Percentiles rank a stretch among this genome's conserved stretches.
Evolutionary conservation across 1,140 invertebrate genomes (phyloP).

Genomic region (Pygmarrhopalites habei): DNA sequence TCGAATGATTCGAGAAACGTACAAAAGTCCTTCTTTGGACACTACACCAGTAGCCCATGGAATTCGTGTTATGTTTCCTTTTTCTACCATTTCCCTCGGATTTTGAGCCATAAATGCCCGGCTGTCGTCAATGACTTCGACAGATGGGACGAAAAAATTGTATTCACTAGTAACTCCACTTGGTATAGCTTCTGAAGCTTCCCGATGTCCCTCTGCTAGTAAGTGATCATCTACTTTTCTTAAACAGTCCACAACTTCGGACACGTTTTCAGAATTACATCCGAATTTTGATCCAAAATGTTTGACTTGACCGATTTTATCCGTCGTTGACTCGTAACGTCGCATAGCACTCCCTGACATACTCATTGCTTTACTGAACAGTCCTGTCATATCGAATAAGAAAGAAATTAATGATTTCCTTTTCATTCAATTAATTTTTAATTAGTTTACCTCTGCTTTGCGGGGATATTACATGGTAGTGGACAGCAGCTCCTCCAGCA

Average conservation of each 20-base stretch:
- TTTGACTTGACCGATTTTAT: constrained; percentile 41
- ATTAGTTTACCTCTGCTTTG: constrained; percentile 31
- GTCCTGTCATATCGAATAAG: not conserved
- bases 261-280: constrained; percentile 41
- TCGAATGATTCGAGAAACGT: constrained; percentile 3
- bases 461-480: constrained; percentile 37
- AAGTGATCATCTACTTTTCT: constrained; percentile 46
- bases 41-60: constrained; percentile 53
- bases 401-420: not conserved
- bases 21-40: constrained; percentile 18
- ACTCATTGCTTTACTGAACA: constrained; percentile 19
- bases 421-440: not conserved
- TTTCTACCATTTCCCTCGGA: constrained; percentile 39
- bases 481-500: constrained; percentile 42
- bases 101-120: constrained; percentile 45
- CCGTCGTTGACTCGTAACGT: constrained; percentile 42
- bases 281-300: constrained; percentile 39
- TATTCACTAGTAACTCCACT: constrained; percentile 6
- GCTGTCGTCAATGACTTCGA: constrained; percentile 29
- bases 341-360: constrained; percentile 42
- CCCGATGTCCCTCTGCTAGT: constrained; percentile 42
- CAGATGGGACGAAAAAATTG: constrained; percentile 38
- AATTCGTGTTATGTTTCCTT: constrained; percentile 48
- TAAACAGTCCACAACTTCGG: constrained; percentile 42
- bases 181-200: not conserved